phyloP scores from a whole-genome alignment of 2,888 invertebrate species.

The Callosobruchus maculatus region DNA sequence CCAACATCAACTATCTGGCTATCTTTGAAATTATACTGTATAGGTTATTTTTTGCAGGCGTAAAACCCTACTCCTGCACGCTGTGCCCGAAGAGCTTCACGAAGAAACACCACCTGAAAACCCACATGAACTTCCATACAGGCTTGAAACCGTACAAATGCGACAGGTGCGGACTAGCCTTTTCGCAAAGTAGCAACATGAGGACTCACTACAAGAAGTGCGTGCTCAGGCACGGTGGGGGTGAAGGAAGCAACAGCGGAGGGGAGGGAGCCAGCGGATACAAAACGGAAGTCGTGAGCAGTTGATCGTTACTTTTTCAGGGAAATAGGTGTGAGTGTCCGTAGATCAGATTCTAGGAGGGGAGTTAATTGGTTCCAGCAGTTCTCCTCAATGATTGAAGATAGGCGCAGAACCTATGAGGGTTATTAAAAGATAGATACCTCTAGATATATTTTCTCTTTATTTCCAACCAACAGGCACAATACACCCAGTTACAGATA shows the following conservation, averaged over 20 bases:
- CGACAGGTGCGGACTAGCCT: slow-evolving; percentile 68
- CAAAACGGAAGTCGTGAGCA: not conserved
- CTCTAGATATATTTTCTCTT: too few relatives aligned
- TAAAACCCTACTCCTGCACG: slow-evolving; percentile 68
- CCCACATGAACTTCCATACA: slow-evolving; percentile 81
- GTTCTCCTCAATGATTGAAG: too few relatives aligned
- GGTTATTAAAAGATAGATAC: too few relatives aligned
- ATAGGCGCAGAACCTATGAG: too few relatives aligned
- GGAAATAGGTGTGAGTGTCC: too few relatives aligned
- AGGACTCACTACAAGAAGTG: slow-evolving; percentile 82
- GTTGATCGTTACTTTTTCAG: not conserved
- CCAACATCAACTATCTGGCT: too few relatives aligned
- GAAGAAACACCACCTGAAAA: slow-evolving; percentile 81
- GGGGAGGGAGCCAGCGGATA: not conserved
- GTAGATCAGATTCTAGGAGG: too few relatives aligned
- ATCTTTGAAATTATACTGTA: not conserved
- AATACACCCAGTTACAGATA: too few relatives aligned
- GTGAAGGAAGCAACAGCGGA: not conserved
- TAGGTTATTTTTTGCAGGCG: slow-evolving; percentile 52
- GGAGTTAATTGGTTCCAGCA: too few relatives aligned
- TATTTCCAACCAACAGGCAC: too few relatives aligned
- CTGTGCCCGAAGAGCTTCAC: slow-evolving; percentile 76
- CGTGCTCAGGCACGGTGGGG: slow-evolving; percentile 28
- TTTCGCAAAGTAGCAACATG: slow-evolving; percentile 85
- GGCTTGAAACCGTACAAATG: slow-evolving; percentile 79